These are phyloP conservation scores for Acanthochromis polyacanthus DNA, from an alignment of 2,113 vertebrate species.

Conservation along the genomic window DNA sequence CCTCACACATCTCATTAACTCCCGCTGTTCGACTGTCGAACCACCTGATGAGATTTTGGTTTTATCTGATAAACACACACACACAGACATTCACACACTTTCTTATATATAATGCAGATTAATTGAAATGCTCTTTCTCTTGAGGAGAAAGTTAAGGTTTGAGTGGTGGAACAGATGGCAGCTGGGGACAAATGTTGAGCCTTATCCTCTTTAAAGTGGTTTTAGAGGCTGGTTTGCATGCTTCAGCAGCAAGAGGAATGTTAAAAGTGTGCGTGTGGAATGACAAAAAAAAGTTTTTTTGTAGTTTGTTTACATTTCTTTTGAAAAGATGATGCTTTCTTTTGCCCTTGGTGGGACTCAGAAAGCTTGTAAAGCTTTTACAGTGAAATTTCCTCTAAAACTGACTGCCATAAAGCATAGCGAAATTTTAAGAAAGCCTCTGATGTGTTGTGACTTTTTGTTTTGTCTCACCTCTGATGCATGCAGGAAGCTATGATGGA, in stretches of 20 bases:
- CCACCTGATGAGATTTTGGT: constrained; percentile 43
- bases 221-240: constrained; percentile 46
- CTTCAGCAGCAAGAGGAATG: constrained; percentile 42
- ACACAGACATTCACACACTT: constrained; percentile 2
- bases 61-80: constrained; percentile 25
- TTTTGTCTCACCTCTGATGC: constrained; percentile 25
- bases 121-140: constrained; percentile 50
- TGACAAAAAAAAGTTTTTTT: constrained; percentile 21
- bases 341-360: background rate
- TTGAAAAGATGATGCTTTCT: background rate
- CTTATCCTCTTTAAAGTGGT: constrained; percentile 45
- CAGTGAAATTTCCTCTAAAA: background rate
- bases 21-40: constrained; percentile 54
- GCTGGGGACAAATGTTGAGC: constrained; percentile 55
- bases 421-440: background rate
- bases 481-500: constrained; percentile 82
- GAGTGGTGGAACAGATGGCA: constrained; percentile 54
- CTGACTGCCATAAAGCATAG: background rate
- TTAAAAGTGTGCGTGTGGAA: background rate
- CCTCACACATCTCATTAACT: constrained; percentile 60
- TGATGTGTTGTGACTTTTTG: background rate
- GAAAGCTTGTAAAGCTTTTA: background rate
- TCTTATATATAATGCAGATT: constrained; percentile 36
- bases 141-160: constrained; percentile 39
- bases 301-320: constrained; percentile 4